Percentiles rank a stretch among this genome's conserved stretches.
These are phyloP conservation scores for Emydocephalus ijimae DNA, from an alignment of 2,113 vertebrate species.

Conservation along the genomic window DNA sequence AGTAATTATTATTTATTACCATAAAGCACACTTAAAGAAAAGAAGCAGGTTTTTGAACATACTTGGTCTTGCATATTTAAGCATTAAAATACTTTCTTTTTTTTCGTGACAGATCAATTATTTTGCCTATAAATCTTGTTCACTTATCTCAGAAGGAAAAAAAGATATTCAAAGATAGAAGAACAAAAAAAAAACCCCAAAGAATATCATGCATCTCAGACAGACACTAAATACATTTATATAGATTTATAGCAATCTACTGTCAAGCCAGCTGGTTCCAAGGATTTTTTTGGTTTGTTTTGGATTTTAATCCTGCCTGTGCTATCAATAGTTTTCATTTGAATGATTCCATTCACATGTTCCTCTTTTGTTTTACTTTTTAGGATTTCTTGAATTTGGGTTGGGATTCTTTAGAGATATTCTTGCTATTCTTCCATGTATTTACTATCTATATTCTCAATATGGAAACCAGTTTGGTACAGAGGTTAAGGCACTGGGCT, in stretches of 20 bases:
- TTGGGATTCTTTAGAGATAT: background rate
- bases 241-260: conserved; percentile 4
- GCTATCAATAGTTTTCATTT: background rate
- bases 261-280: background rate
- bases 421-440: background rate
- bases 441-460: background rate
- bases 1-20: background rate
- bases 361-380: background rate
- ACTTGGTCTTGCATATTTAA: background rate
- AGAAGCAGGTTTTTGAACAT: background rate
- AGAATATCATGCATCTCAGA: background rate
- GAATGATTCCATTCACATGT: background rate
- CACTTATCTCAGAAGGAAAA: background rate
- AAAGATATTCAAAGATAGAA: background rate
- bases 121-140: background rate
- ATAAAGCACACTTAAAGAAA: background rate
- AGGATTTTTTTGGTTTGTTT: background rate
- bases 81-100: background rate
- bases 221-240: background rate
- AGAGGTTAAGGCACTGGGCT: background rate
- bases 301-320: background rate
- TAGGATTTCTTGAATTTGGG: background rate
- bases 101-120: background rate
- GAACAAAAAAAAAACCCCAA: background rate
- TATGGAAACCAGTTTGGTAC: background rate